Evolutionary conservation across 1,140 invertebrate species (phyloP).

Genomic region (Pogonognathellus flavescens): DNA sequence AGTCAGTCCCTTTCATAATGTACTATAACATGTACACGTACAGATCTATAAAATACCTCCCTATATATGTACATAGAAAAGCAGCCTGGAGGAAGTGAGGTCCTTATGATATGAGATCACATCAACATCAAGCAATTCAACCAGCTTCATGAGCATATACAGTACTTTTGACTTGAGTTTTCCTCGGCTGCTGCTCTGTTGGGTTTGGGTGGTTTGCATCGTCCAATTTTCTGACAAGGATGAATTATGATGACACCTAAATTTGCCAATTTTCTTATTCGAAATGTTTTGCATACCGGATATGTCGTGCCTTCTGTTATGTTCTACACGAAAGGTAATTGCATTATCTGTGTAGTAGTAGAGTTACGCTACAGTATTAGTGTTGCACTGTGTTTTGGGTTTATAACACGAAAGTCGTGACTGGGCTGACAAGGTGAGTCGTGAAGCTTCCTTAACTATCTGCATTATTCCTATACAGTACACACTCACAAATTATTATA

Average conservation of each 20-base stretch:
- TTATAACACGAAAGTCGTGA: background rate
- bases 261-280: constrained; percentile 51
- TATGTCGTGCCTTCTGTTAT: constrained; percentile 15
- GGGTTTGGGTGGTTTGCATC: constrained; percentile 6
- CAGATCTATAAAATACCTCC: background rate
- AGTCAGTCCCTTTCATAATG: background rate
- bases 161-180: constrained; percentile 42
- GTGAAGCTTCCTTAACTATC: background rate
- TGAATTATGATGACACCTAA: constrained; percentile 53
- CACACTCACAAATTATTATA: too few species aligned
- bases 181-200: constrained; percentile 12
- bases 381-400: background rate
- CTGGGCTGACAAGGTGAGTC: background rate
- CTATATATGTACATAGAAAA: background rate
- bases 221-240: constrained; percentile 52
- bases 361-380: background rate
- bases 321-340: constrained; percentile 11
- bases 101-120: background rate
- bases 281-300: constrained; percentile 40
- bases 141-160: constrained; percentile 11
- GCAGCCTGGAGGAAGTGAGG: background rate
- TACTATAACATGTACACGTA: background rate
- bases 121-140: constrained; percentile 37
- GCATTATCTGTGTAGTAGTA: background rate
- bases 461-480: too few species aligned